Conservation (phyloP, 2,113 vertebrate genomes). For the Corythaeola cristata region DNA sequence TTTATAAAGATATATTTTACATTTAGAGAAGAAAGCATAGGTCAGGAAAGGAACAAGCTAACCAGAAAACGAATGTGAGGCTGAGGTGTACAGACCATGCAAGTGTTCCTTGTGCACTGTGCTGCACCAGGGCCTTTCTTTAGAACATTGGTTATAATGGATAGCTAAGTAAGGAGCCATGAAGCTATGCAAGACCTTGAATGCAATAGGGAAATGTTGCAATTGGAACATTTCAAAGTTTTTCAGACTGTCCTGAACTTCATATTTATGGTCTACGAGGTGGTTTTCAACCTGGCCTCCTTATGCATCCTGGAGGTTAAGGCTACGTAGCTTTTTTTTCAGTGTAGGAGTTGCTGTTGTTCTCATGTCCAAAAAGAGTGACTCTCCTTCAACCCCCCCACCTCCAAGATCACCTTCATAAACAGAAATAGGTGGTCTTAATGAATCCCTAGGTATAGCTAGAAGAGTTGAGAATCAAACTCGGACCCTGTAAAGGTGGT, state of each 20-base stretch:
- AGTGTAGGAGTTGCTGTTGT: neutral
- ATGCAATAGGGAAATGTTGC: neutral
- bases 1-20: neutral
- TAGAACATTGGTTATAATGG: neutral
- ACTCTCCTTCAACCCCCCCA: neutral
- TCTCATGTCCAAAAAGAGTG: neutral
- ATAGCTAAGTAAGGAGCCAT: neutral
- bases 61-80: neutral
- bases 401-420: neutral
- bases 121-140: neutral
- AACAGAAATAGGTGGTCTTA: neutral
- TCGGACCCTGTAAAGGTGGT: neutral
- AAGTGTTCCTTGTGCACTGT: neutral
- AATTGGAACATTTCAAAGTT: neutral
- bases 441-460: neutral
- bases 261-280: neutral
- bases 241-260: neutral
- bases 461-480: neutral
- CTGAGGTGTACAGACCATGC: neutral
- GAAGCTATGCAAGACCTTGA: neutral
- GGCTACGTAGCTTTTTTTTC: neutral
- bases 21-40: neutral
- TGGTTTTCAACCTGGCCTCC: neutral
- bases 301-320: neutral
- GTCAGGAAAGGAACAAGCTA: neutral